phyloP scores from a whole-genome alignment of 2,797 vertebrate genomes.

The Thalassophryne amazonica region DNA sequence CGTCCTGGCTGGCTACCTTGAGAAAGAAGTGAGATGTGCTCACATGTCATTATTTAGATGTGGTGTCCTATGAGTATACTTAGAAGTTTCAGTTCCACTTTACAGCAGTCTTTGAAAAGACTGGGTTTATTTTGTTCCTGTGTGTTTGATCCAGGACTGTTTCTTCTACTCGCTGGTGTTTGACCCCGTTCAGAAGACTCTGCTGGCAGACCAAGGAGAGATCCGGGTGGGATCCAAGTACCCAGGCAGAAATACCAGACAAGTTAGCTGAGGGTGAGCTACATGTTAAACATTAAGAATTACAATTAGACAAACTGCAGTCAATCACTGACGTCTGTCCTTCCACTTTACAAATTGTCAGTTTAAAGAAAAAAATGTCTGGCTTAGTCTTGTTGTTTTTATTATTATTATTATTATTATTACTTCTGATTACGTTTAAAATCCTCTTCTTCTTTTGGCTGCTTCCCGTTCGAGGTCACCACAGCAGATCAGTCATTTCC shows the following conservation, averaged over 20 bases:
- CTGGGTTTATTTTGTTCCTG: not conserved
- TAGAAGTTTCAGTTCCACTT: too few relatives aligned
- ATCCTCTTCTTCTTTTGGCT: too few relatives aligned
- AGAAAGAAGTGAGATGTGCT: slow-evolving; percentile 85
- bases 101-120: not conserved
- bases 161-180: slow-evolving; percentile 97
- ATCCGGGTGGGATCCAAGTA: slow-evolving; percentile 94
- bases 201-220: slow-evolving; percentile 92
- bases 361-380: too few relatives aligned
- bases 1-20: slow-evolving; percentile 87
- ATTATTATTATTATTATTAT: too few relatives aligned
- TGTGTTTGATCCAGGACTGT: slow-evolving; percentile 79
- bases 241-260: slow-evolving; percentile 93
- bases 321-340: fast-evolving
- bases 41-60: not conserved
- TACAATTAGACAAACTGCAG: not conserved
- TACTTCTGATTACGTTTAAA: too few relatives aligned
- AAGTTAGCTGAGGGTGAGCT: slow-evolving; percentile 85
- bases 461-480: too few relatives aligned
- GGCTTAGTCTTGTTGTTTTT: too few relatives aligned
- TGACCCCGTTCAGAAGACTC: slow-evolving; percentile 92
- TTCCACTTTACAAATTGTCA: too few relatives aligned
- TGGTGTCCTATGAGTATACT: too few relatives aligned
- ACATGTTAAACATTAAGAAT: not conserved
- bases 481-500: too few relatives aligned